phyloP scores from a whole-genome alignment of 2,113 vertebrate species.

The Orientallactaga bullata region DNA sequence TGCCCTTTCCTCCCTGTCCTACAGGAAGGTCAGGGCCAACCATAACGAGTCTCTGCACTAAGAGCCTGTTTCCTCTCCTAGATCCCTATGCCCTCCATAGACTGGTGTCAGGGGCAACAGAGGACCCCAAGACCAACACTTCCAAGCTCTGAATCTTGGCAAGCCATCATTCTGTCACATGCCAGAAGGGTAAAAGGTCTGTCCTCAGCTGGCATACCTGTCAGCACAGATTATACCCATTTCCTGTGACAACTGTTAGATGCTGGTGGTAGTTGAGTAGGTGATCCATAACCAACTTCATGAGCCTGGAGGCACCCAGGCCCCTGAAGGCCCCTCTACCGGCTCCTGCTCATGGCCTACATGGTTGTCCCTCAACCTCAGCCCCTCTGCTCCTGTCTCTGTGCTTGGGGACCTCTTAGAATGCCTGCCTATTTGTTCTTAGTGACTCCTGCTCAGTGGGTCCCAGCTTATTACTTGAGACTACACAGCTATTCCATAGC shows the following conservation, averaged over 20 bases:
- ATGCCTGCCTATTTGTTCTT: too few relatives aligned
- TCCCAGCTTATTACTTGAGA: neutral
- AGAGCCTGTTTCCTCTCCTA: too few relatives aligned
- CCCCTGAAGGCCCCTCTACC: too few relatives aligned
- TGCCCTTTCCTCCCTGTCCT: too few relatives aligned
- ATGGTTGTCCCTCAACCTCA: neutral
- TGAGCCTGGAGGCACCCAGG: neutral
- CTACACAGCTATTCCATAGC: neutral
- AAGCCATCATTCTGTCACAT: neutral
- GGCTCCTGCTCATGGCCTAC: neutral
- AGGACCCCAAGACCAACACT: neutral
- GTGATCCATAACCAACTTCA: too few relatives aligned
- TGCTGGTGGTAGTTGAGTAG: neutral
- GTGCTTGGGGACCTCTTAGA: too few relatives aligned
- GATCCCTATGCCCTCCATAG: neutral
- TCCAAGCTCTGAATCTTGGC: too few relatives aligned
- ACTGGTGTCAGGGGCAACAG: too few relatives aligned
- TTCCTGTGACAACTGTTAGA: too few relatives aligned
- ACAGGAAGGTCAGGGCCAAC: neutral
- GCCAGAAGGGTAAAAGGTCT: too few relatives aligned
- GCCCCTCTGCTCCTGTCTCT: neutral
- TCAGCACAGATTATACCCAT: rapidly evolving
- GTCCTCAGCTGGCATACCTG: too few relatives aligned
- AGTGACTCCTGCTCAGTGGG: neutral
- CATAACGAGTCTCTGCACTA: neutral